Evolutionary conservation across 2,888 invertebrate species (phyloP).

Genomic region (Mythimna vitellina): DNA sequence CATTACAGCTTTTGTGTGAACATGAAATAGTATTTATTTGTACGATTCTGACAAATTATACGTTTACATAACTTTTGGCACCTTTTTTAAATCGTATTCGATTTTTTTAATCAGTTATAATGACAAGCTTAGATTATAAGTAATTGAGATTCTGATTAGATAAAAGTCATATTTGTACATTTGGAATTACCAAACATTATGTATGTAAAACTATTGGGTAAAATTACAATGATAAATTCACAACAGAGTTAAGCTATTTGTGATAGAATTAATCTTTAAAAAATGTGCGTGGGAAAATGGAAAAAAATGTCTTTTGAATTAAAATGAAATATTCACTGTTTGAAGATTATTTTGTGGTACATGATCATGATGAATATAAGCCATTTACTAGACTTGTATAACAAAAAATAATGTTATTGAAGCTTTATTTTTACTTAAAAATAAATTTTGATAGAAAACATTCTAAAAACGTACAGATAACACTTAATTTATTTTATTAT

Average conservation of each 20-base stretch:
- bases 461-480: conserved; percentile 2
- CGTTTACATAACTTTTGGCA: conserved; percentile 55
- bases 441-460: neutral
- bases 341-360: conserved; percentile 23
- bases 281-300: conserved; percentile 42
- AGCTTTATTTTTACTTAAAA: neutral
- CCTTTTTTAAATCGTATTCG: conserved; percentile 46
- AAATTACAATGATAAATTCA: conserved; percentile 49
- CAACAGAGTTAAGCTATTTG: conserved; percentile 48
- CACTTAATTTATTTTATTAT: neutral
- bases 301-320: conserved; percentile 14
- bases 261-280: conserved; percentile 38
- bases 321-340: conserved; percentile 19
- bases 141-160: conserved; percentile 58
- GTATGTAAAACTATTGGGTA: conserved; percentile 31
- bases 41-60: conserved; percentile 62
- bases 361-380: conserved; percentile 12
- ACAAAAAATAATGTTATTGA: neutral
- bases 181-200: conserved; percentile 34
- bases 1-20: conserved; percentile 61
- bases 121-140: conserved; percentile 44
- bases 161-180: conserved; percentile 30
- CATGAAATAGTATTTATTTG: conserved; percentile 55
- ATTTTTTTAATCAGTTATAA: conserved; percentile 40
- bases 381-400: neutral